Base-by-base conservation (phyloP, 2,797 vertebrate species). In the Pangasius sanitwongsei region DNA sequence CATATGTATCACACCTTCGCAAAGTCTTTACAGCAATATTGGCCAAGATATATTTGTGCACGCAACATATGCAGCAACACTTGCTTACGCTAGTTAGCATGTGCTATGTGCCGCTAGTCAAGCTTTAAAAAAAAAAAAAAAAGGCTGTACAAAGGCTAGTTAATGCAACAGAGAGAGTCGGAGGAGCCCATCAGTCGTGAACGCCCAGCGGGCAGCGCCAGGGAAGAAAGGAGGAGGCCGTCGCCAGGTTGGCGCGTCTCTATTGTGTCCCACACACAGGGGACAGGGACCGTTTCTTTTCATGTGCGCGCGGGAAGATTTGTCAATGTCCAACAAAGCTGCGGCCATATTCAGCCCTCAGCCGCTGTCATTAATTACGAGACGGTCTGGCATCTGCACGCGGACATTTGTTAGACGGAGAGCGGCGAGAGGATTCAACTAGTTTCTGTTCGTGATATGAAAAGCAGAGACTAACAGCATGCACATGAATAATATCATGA, bases 191-290 rank as follows among this genome's bases (percentile, higher is more conserved):
- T 86, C 59, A 81, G 84, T 74, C 59, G 25, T 80, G 87, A 90
- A 86, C 82, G 55, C 89, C 90, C 91, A 91, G 88, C 69, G 78
- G 85, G 81, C 55, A 75, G 78, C 44, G 78, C 67, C 44, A 82
- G 44, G 87, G 89, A 69, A 87, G 89, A 89, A 67, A 85, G 87
- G 90, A 88, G 86, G 87, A 87, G 90, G 89, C 94, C 94, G 95
- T 94, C 95, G 95, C 95, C 95, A 94, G 94, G 92, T 95, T 85
- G 95, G 93, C 94, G 92, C 94, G 94, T 95, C 94, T 95, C 95
- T 95, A 95, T 96, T 96, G 95, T 96, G 92, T 92, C 89, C 94
- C 85, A 8, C 92, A 93, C 92, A 89, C 91, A 82, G 91, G 92
- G 92, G 95, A 95, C 93, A 93, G 69, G 91, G 92, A 92, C 91